These are phyloP conservation scores for Apoda limacodes DNA, from an alignment of 2,888 invertebrate genomes.

Conservation along the genomic window DNA sequence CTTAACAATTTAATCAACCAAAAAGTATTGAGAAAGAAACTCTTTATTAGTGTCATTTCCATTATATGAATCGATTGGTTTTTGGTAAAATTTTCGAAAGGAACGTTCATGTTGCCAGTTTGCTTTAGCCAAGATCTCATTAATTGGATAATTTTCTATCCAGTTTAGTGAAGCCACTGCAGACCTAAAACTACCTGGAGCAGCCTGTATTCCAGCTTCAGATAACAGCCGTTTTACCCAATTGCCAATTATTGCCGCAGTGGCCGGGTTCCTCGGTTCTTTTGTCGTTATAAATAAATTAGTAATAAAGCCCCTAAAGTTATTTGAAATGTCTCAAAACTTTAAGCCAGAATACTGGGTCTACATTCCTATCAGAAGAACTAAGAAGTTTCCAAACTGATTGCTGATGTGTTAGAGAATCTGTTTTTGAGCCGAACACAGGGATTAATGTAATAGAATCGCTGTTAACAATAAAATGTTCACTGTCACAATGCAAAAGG, in stretches of 20 bases:
- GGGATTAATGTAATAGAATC: slow-evolving; percentile 15
- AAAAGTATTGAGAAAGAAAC: slow-evolving; percentile 4
- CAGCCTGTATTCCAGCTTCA: slow-evolving; percentile 11
- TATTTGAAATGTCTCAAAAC: slow-evolving; percentile 3
- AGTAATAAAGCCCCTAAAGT: slow-evolving; percentile 2
- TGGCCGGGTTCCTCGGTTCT: slow-evolving; percentile 7
- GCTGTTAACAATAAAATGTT: slow-evolving; percentile 11
- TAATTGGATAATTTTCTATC: slow-evolving; percentile 13
- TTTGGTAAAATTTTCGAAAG: slow-evolving; percentile 9
- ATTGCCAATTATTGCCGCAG: slow-evolving; percentile 9
- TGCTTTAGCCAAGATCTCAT: slow-evolving; percentile 13
- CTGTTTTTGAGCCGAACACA: slow-evolving; percentile 19
- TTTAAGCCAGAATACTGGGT: slow-evolving; percentile 11
- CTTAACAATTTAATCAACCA: too few relatives aligned
- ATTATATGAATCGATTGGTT: neutral
- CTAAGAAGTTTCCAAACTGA: slow-evolving; percentile 12
- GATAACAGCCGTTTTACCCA: slow-evolving; percentile 9
- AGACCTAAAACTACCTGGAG: slow-evolving; percentile 13
- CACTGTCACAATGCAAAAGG: slow-evolving; percentile 11
- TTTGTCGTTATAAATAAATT: slow-evolving; percentile 14
- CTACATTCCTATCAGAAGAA: slow-evolving; percentile 9
- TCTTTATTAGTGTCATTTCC: neutral
- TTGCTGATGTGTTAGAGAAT: slow-evolving; percentile 11
- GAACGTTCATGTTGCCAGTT: slow-evolving; percentile 13
- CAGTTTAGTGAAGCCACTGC: slow-evolving; percentile 14